These are phyloP conservation scores for Digitonthophagus gazella DNA, from an alignment of 2,888 invertebrate species.

Conservation along the genomic window DNA sequence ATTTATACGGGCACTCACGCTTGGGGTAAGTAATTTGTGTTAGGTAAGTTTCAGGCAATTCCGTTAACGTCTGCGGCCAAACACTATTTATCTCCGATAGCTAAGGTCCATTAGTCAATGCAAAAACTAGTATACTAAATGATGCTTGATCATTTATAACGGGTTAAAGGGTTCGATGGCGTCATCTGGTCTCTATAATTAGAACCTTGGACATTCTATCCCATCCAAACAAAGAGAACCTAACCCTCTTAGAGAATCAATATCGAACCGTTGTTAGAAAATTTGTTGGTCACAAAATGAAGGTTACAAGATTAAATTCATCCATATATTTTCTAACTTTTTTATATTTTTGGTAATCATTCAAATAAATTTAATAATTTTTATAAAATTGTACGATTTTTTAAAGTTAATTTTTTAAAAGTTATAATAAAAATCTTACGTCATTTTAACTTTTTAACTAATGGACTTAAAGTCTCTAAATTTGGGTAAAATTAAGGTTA, in stretches of 20 bases:
- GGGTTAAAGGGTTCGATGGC: not conserved
- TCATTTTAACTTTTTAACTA: no score
- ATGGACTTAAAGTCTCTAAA: no score
- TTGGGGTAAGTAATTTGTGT: not conserved
- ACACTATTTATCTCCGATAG: not conserved
- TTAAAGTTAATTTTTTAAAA: no score
- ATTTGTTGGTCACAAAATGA: no score
- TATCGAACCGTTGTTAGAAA: no score
- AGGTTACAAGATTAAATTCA: no score
- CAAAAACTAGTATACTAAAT: not conserved
- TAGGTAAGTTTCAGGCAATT: not conserved
- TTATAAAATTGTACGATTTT: no score
- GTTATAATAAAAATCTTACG: no score
- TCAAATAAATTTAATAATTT: no score
- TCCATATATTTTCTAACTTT: no score
- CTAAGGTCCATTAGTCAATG: not conserved
- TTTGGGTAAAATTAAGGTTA: no score
- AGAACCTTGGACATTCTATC: not conserved
- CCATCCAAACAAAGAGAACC: not conserved
- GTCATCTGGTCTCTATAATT: not conserved
- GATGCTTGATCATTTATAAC: not conserved
- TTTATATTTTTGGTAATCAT: no score
- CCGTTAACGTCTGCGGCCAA: not conserved
- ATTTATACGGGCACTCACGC: not conserved
- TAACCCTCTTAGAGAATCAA: not conserved